Base-by-base conservation (phyloP, 2,888 invertebrate genomes). In the Autographa pulchrina region DNA sequence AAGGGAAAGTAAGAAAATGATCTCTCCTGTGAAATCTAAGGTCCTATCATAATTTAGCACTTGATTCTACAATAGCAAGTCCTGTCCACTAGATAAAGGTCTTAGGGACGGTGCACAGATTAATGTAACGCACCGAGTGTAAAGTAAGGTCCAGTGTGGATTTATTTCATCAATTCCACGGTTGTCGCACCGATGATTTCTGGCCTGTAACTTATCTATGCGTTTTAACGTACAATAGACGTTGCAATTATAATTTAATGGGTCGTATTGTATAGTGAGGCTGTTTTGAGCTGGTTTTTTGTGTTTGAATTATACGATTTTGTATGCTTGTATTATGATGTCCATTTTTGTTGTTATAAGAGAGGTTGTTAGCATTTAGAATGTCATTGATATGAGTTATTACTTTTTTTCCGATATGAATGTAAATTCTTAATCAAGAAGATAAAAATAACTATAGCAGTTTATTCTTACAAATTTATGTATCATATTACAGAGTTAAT, bases 1-100 rank as follows among this genome's bases (percentile, higher is more conserved):
- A 82, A 85, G 85, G 80, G 86, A 88, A 86, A 85, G 86, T 86
- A 63, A 73, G 79, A 85, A 88, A 91, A 90, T 89, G 90, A 91
- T 91, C 88, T 86, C 85, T 87, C 82, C 79, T 84, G 86, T 89
- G 88, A 91, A 92, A 92, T 91, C 89, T 89, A 87, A 86, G 89
- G 90, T 92, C 90, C 88, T 86, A 91, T 92, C 91, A 90, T 92
- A 92, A 93, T 92, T 93, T 93, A 94, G 91, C 90, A 90, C 91
- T 90, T 87, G 89, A 90, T 90, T 88, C 87, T 88, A 92, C 91
- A 92, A 92, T 91, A 87, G 91, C 89, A 82, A 83, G 89, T 81
- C 86, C 89, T 89, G 90, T 91, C 90, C 79, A 84, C 86, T 91
- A 91, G 91, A 92, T 92, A 92, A 91, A 89, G 89, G 88, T 89